A percentile compares a stretch with the other conserved stretches of the same genome.
These are phyloP conservation scores for Drosophila fungiperda DNA, from an alignment of 2,888 invertebrate species.

Conservation along the genomic window DNA sequence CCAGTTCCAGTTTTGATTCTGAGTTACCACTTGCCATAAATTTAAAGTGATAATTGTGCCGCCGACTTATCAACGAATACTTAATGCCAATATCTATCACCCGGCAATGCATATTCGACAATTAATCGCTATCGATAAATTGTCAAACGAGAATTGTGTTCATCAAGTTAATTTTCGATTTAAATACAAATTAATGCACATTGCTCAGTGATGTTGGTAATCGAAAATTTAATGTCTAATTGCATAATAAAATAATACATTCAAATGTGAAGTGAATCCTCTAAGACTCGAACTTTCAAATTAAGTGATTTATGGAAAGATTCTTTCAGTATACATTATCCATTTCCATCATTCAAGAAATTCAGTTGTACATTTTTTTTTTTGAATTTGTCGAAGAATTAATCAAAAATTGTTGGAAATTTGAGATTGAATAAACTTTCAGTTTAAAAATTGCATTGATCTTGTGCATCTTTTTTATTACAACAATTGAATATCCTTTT, in stretches of 20 bases:
- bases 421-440: neutral
- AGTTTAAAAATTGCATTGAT: neutral
- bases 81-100: neutral
- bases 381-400: neutral
- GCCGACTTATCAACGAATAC: slow-evolving; percentile 2
- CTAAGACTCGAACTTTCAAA: neutral
- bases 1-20: slow-evolving; percentile 15
- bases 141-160: neutral
- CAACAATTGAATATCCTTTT: neutral
- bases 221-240: neutral
- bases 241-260: neutral
- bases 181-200: neutral
- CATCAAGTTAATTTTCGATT: neutral
- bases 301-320: neutral
- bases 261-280: neutral
- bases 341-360: neutral
- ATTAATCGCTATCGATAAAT: slow-evolving; percentile 20
- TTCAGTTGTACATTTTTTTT: no score
- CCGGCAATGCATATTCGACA: slow-evolving; percentile 6
- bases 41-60: slow-evolving; percentile 19
- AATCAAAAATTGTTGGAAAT: neutral
- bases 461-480: neutral
- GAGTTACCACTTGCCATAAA: slow-evolving; percentile 38
- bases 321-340: neutral
- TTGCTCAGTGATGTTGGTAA: neutral